A percentile compares a stretch with the other conserved stretches of the same genome.
Evolutionary conservation across 1,140 invertebrate genomes (phyloP).

Genomic region (Drosophila willistoni): DNA sequence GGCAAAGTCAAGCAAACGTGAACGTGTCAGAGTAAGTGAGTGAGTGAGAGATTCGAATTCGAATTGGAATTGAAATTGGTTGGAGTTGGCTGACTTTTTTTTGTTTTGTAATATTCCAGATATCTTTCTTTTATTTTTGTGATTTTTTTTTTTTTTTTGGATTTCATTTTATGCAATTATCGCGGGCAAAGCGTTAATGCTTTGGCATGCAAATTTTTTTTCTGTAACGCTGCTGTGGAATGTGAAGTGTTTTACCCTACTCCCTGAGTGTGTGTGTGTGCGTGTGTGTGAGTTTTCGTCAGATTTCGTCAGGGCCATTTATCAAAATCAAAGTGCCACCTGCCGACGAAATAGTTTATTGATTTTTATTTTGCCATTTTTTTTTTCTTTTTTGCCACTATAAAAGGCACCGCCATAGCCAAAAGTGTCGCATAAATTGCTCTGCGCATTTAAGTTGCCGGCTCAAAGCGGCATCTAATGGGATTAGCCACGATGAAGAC

Average conservation of each 20-base stretch:
- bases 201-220: conserved; percentile 52
- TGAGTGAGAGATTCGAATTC: conserved; percentile 50
- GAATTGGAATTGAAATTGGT: conserved; percentile 58
- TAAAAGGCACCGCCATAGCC: conserved; percentile 25
- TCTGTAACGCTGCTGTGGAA: conserved; percentile 6
- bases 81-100: conserved; percentile 3
- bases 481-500: conserved; percentile 28
- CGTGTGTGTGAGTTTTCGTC: conserved; percentile 4
- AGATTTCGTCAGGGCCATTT: conserved; percentile 18
- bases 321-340: conserved; percentile 23
- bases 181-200: conserved; percentile 77
- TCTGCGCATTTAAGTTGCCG: conserved; percentile 16
- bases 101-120: not conserved
- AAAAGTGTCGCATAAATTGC: conserved; percentile 30
- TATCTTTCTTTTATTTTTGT: conserved; percentile 10
- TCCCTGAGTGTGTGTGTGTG: not conserved
- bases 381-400: not conserved
- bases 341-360: conserved; percentile 26
- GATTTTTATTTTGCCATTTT: conserved; percentile 11
- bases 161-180: conserved; percentile 47
- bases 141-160: conserved; percentile 15
- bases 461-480: conserved; percentile 28
- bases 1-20: conserved; percentile 62
- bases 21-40: conserved; percentile 52
- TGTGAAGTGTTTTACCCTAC: conserved; percentile 15